Base-by-base conservation (phyloP, 2,797 vertebrate genomes). In the Xenentodon cancila region DNA sequence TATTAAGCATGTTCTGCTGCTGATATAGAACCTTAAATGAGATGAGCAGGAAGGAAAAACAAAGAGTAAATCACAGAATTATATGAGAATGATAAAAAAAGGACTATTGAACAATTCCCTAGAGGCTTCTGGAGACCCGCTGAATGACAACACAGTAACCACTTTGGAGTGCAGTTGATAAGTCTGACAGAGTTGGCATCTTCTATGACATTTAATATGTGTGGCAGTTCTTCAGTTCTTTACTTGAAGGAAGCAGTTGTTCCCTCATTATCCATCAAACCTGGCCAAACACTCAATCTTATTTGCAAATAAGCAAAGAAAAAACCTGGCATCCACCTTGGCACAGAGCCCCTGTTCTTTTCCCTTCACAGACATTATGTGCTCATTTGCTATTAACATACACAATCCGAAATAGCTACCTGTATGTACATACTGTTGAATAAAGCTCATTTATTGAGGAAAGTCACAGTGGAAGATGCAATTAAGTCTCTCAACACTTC, bases 381-480 rank as follows among this genome's bases (percentile, higher is more conserved):
- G 64, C 75, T 73, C 34, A 58, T 66, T 69, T 52, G 37, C 76
- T 81, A 88, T 91, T 91, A 92, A 92, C 88, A 80, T 73, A 69
- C 55, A 77, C 81, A 77, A 92, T 93, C 90, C 86, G 82, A 92
- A 91, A 86, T 66, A 60, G 81, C 77, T 56, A 19, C 75, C 88
- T 90, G 90, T 91, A 93, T 92, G 92, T 93, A 89, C 85, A 90
- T 81, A 75, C 71, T 17, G 75, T 85, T 92, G 93, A 91, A 93
- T 94, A 93, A 92, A 92, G 80, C 80, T 82, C 77, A 86, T 92
- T 37, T 92, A 92, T 90, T 88, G 81, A 91, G 85, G 87, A 47
- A 69, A 87, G 91, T 87, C 80, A 80, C 52, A 84, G 82, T 91
- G 82, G 85, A 90, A 84, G 85, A 84, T 81, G 85, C 90, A 93